These are phyloP conservation scores for Porites lobata DNA, from an alignment of 92 coral and sea anemone species.

Conservation along the genomic window DNA sequence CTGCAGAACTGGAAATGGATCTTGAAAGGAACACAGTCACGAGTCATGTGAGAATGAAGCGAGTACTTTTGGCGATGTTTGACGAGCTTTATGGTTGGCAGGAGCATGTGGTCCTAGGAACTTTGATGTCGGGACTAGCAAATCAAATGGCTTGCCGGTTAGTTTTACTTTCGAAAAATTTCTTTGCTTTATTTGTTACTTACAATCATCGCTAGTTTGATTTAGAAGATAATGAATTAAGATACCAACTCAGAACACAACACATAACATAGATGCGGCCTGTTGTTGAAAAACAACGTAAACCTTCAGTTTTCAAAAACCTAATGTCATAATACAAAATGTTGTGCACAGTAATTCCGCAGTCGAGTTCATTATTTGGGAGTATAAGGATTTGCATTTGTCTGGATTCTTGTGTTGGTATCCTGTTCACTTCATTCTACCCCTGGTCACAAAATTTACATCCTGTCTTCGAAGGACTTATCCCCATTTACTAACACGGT, in stretches of 20 bases:
- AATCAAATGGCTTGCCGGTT: constrained; percentile 35
- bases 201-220: neutral
- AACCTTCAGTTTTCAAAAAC: too few relatives aligned
- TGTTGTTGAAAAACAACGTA: too few relatives aligned
- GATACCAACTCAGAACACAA: too few relatives aligned
- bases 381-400: too few relatives aligned
- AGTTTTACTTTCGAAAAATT: neutral
- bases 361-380: too few relatives aligned
- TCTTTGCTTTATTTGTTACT: too few relatives aligned
- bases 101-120: constrained; percentile 45
- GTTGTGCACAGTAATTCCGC: too few relatives aligned
- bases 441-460: neutral
- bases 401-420: too few relatives aligned
- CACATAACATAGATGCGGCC: too few relatives aligned
- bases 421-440: too few relatives aligned
- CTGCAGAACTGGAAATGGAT: neutral
- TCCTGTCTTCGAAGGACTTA: neutral
- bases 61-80: constrained; percentile 38
- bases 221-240: too few relatives aligned
- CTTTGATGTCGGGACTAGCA: constrained; percentile 23
- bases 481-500: neutral
- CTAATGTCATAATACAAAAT: too few relatives aligned
- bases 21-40: neutral
- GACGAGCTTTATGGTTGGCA: constrained; percentile 54
- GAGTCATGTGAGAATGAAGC: constrained; percentile 36